These are phyloP conservation scores for Choristoneura fumiferana DNA, from an alignment of 1,140 invertebrate genomes.

Conservation along the genomic window DNA sequence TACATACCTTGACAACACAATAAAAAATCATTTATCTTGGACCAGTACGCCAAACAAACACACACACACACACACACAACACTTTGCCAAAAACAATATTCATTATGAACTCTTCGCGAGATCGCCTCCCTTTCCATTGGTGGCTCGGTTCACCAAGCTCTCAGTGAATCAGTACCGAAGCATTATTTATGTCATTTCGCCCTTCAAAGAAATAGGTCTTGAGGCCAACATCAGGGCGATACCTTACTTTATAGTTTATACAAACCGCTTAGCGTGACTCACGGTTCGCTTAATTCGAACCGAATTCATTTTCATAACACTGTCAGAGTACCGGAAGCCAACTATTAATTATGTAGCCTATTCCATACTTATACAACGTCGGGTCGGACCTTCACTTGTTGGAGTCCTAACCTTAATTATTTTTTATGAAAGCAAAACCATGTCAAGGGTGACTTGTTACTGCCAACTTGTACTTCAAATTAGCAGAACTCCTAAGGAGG, in stretches of 20 bases:
- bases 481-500: not conserved
- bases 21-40: too few species aligned
- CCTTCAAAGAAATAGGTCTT: not conserved
- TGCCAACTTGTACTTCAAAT: not conserved
- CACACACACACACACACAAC: too few species aligned
- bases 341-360: slow-evolving; percentile 1
- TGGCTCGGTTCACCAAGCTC: too few species aligned
- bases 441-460: slow-evolving; percentile 9
- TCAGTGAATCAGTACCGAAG: too few species aligned
- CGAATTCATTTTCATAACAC: slow-evolving; percentile 7
- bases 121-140: too few species aligned
- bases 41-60: too few species aligned
- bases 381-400: not conserved
- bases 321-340: slow-evolving; percentile 6
- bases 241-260: not conserved
- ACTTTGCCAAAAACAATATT: too few species aligned
- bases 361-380: too few species aligned
- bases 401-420: slow-evolving; percentile 3
- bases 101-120: too few species aligned
- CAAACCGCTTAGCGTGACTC: not conserved
- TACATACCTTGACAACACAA: too few species aligned
- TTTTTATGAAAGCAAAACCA: not conserved
- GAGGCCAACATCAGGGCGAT: not conserved
- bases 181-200: not conserved
- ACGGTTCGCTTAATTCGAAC: slow-evolving; percentile 1